Conservation (phyloP, 2,888 invertebrate genomes). For the Xylophagus ater region DNA sequence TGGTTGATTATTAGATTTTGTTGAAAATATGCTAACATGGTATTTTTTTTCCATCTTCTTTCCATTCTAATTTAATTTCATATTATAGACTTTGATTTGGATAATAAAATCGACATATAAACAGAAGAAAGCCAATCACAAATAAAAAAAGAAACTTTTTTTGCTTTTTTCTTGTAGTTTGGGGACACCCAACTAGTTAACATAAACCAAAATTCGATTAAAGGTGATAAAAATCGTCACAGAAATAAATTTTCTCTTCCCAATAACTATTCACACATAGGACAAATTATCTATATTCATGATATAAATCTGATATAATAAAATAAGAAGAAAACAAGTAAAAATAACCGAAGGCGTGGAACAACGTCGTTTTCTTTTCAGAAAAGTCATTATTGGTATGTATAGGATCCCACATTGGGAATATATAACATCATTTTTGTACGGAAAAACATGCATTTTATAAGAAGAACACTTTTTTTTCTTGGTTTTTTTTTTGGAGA, state of each 20-base stretch:
- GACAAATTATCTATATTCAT: constrained; percentile 14
- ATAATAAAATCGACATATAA: no score
- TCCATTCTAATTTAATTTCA: no score
- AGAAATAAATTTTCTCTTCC: constrained; percentile 15
- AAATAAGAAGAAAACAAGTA: no score
- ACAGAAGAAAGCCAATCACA: neutral
- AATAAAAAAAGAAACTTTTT: no score
- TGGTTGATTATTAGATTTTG: no score
- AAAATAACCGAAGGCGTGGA: constrained; percentile 17
- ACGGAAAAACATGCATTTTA: constrained; percentile 5
- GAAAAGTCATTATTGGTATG: constrained; percentile 16
- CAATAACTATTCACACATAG: constrained; percentile 15
- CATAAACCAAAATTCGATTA: constrained; percentile 15
- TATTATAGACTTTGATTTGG: no score
- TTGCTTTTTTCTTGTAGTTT: no score
- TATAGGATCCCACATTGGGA: constrained; percentile 16
- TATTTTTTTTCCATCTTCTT: no score
- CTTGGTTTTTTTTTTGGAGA: no score
- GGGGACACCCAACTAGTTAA: constrained; percentile 12
- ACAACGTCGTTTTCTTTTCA: constrained; percentile 17
- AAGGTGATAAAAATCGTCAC: constrained; percentile 14
- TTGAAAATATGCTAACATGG: no score
- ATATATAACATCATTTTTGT: no score
- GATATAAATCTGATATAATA: constrained; percentile 19
- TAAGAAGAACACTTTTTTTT: no score